These are phyloP conservation scores for Microchirus variegatus DNA, from an alignment of 2,797 vertebrate species.

Conservation along the genomic window DNA sequence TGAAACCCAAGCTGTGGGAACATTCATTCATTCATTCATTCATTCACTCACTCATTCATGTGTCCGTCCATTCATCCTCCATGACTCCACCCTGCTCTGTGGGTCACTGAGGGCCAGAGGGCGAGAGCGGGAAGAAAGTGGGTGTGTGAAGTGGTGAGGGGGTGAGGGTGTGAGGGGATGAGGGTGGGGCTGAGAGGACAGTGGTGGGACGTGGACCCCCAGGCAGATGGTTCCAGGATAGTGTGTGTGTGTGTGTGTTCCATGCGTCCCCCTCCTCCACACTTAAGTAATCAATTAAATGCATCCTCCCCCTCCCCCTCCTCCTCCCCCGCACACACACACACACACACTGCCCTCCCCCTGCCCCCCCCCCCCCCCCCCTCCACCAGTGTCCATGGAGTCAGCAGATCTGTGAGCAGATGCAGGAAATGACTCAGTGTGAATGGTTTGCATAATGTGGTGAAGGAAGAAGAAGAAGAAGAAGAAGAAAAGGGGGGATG, in stretches of 20 bases:
- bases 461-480: too few species aligned
- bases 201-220: slow-evolving; percentile 36
- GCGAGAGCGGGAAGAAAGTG: neutral
- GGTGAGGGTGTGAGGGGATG: slow-evolving; percentile 23
- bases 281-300: slow-evolving; percentile 64
- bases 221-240: slow-evolving; percentile 39
- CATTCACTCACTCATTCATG: neutral
- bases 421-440: slow-evolving; percentile 22
- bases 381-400: slow-evolving; percentile 27
- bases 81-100: slow-evolving; percentile 1
- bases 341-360: slow-evolving; percentile 2
- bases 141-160: slow-evolving; percentile 6
- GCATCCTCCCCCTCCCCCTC: slow-evolving; percentile 36
- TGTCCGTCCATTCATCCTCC: neutral
- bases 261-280: slow-evolving; percentile 41
- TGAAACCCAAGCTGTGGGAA: neutral
- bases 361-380: neutral
- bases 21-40: neutral
- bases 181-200: too few species aligned
- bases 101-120: slow-evolving; percentile 15
- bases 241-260: slow-evolving; percentile 14
- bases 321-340: neutral
- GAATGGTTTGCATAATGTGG: slow-evolving; percentile 28
- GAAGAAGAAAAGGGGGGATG: neutral
- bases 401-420: slow-evolving; percentile 51